Base-by-base conservation (phyloP, 2,888 invertebrate genomes). In the Leptura quadrifasciata region DNA sequence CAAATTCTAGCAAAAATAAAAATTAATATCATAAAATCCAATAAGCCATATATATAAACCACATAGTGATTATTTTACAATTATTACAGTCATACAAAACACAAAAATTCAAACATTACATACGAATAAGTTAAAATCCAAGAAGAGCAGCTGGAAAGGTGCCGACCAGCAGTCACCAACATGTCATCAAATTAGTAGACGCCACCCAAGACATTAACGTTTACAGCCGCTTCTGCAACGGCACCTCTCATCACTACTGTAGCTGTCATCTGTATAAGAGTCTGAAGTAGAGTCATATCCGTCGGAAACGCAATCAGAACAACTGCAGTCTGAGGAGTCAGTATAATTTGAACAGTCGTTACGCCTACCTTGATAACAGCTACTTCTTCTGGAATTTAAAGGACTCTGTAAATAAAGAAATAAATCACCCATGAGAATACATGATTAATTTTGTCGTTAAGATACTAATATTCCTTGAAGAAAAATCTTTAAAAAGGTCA, bases 251-350 rank as follows among this genome's bases (percentile, higher is more conserved):
- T 69, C 58, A 9, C 39, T 58, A 15, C 69, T 69, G 21, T 31
- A 69, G 47, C 69, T 69, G 69, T 69, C 69, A 24, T 58, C 31
- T 1, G 21, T 69, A 47, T 69, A 57, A 21, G 69, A 69, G 60
- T 31, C 54, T 12, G 68, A 57, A 35, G 18, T 10, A 10, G 68
- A 68, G 35, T 69, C 69, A 20, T 69, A 69, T 35, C 69, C 47
- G 21, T 69, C 69, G 15, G 57, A 21, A n/a, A 6, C 35, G 17
- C 69, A 69, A 15, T 60, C 58, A 5, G 69, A 58, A 47, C 58
- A 58, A n/a, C 47, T 69, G 35, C 58, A 58, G 39, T 35, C 35
- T 15, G 24, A 69, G 9, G 69, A 69, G 20, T 69, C 69, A 1
- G 69, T 35, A n/a, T 5, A 60, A 17, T 39, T 58, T n/a, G 69